These are phyloP conservation scores for Oriolus oriolus DNA, from an alignment of 2,113 vertebrate species.

Conservation along the genomic window DNA sequence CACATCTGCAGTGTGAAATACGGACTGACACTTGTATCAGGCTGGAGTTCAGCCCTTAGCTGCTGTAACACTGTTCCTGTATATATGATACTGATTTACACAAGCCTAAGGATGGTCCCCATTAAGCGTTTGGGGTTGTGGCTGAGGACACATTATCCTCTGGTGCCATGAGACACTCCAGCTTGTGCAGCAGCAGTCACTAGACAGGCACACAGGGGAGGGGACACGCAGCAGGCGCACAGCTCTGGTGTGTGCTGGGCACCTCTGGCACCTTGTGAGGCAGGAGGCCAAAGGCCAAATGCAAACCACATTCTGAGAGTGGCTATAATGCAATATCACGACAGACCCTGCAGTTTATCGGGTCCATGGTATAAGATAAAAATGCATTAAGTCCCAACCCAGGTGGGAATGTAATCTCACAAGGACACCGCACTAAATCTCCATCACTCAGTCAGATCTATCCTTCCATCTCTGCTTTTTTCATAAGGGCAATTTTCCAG, in stretches of 20 bases:
- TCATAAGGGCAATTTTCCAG: constrained; percentile 40
- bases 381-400: not conserved
- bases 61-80: not conserved
- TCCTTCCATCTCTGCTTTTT: not conserved
- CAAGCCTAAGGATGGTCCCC: not conserved
- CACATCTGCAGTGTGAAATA: not conserved
- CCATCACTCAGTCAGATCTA: not conserved
- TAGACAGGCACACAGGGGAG: not conserved
- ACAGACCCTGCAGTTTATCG: not conserved
- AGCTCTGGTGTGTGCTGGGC: rapidly evolving
- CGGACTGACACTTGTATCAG: not conserved
- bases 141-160: not conserved
- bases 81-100: not conserved
- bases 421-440: not conserved
- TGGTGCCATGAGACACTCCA: not conserved
- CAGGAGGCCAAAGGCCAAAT: constrained; percentile 22
- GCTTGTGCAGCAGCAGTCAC: not conserved
- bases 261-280: not conserved
- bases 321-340: not conserved
- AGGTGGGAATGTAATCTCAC: not conserved
- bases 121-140: not conserved
- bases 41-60: not conserved
- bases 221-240: rapidly evolving
- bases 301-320: not conserved
- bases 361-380: not conserved